Evolutionary conservation across 2,888 invertebrate species (phyloP).

Genomic region (Helleia helle): DNA sequence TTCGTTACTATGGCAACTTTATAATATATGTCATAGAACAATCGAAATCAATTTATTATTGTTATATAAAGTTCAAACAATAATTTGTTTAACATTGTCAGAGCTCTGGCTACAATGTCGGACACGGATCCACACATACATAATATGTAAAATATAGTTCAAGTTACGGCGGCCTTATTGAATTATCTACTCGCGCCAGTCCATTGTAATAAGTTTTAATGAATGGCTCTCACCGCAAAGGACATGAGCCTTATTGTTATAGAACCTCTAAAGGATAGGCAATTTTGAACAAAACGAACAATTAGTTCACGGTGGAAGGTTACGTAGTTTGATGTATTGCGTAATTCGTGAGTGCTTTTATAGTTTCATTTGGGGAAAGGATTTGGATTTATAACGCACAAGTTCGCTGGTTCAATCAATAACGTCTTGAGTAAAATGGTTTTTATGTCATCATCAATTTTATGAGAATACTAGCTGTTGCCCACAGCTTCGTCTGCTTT

Average conservation of each 20-base stretch:
- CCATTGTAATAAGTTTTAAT: conserved; percentile 62
- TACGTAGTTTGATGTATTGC: not conserved
- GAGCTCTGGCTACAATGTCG: conserved; percentile 3
- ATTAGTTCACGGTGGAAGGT: conserved; percentile 7
- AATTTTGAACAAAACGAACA: conserved; percentile 1
- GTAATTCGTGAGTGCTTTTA: not conserved
- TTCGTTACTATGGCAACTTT: no score
- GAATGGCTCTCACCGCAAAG: conserved; percentile 33
- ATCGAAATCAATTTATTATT: no score
- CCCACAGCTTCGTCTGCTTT: no score
- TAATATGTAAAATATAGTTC: conserved; percentile 35
- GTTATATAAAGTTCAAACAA: no score
- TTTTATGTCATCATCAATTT: no score
- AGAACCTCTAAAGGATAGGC: no score
- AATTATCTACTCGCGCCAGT: conserved; percentile 52
- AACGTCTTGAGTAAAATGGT: no score
- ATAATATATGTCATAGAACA: no score
- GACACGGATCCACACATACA: conserved; percentile 21
- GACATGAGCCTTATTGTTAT: not conserved
- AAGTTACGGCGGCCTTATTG: conserved; percentile 49
- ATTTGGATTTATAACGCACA: no score
- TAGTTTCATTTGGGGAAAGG: not conserved
- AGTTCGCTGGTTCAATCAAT: no score
- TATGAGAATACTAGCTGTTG: no score
- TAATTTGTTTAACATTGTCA: no score